Percentiles rank a stretch among this genome's conserved stretches.
These are phyloP conservation scores for Pachypanchax playfairii DNA, from an alignment of 2,113 vertebrate species.

Conservation along the genomic window DNA sequence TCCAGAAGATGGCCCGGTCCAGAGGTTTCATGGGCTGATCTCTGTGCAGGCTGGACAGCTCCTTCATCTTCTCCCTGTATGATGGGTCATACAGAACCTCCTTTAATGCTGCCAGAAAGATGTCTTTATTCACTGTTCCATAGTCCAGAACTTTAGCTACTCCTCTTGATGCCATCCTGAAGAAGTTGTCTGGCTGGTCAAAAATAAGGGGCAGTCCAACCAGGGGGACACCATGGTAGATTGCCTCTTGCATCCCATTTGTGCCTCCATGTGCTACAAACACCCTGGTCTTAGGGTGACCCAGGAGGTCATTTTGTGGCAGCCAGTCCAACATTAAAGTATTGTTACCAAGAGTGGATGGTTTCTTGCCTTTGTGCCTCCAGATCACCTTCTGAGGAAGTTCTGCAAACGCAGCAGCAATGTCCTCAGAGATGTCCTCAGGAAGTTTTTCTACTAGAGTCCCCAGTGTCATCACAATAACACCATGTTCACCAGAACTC, in stretches of 20 bases:
- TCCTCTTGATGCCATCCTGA: slow-evolving; percentile 53
- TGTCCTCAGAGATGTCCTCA: slow-evolving; percentile 52
- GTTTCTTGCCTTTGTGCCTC: slow-evolving; percentile 61
- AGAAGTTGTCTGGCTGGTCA: slow-evolving; percentile 67
- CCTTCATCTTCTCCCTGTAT: slow-evolving; percentile 65
- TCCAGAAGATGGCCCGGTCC: slow-evolving; percentile 70
- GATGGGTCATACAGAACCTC: slow-evolving; percentile 57
- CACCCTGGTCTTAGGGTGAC: slow-evolving; percentile 61
- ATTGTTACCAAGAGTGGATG: slow-evolving; percentile 62
- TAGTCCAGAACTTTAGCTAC: slow-evolving; percentile 68
- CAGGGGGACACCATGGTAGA: slow-evolving; percentile 65
- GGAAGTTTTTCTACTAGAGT: slow-evolving; percentile 62
- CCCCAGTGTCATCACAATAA: slow-evolving; percentile 69
- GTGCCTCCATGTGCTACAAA: slow-evolving; percentile 74
- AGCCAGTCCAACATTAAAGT: slow-evolving; percentile 63
- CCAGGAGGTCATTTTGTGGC: slow-evolving; percentile 70
- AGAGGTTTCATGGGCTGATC: slow-evolving; percentile 68
- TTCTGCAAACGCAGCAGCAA: slow-evolving; percentile 63
- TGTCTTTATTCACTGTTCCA: slow-evolving; percentile 52
- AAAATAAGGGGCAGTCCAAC: slow-evolving; percentile 69
- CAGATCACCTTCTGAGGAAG: slow-evolving; percentile 70
- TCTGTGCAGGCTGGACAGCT: slow-evolving; percentile 59
- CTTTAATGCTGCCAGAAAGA: slow-evolving; percentile 58
- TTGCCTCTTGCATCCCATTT: slow-evolving; percentile 68
- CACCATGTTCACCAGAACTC: slow-evolving; percentile 63